phyloP scores from a whole-genome alignment of 1,140 invertebrate species.

The Myzus persicae region DNA sequence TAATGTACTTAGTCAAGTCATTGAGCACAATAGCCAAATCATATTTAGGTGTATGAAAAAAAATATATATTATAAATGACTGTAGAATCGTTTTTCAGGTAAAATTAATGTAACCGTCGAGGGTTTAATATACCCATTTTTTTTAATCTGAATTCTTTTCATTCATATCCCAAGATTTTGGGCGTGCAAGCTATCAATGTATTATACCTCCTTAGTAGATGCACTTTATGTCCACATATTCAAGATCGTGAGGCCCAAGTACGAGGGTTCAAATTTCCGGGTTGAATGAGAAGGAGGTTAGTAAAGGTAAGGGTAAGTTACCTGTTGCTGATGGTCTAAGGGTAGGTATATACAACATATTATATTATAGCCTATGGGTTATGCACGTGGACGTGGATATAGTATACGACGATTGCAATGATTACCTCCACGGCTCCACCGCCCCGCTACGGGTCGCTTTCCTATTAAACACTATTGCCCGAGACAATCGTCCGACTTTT shows the following conservation, averaged over 20 bases:
- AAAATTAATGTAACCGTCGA: neutral
- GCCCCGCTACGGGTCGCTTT: neutral
- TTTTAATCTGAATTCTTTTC: neutral
- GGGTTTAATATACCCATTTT: neutral
- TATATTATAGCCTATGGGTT: neutral
- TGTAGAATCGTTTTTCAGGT: neutral
- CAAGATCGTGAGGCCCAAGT: neutral
- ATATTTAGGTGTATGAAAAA: neutral
- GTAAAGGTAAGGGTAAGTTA: neutral
- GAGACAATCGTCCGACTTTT: constrained; percentile 57
- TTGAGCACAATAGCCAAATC: neutral
- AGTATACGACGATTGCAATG: neutral
- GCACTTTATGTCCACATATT: neutral
- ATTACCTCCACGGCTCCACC: neutral
- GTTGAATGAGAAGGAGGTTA: neutral
- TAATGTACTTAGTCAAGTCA: neutral
- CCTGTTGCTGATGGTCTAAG: neutral
- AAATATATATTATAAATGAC: neutral
- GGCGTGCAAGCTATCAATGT: neutral
- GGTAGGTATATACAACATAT: neutral
- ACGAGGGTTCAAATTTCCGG: neutral
- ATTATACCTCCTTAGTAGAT: neutral
- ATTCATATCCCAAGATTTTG: neutral
- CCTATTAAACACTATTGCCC: constrained; percentile 28
- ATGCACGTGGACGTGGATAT: constrained; percentile 21